Base-by-base conservation (phyloP, 2,888 invertebrate species). In the Icerya purchasi region DNA sequence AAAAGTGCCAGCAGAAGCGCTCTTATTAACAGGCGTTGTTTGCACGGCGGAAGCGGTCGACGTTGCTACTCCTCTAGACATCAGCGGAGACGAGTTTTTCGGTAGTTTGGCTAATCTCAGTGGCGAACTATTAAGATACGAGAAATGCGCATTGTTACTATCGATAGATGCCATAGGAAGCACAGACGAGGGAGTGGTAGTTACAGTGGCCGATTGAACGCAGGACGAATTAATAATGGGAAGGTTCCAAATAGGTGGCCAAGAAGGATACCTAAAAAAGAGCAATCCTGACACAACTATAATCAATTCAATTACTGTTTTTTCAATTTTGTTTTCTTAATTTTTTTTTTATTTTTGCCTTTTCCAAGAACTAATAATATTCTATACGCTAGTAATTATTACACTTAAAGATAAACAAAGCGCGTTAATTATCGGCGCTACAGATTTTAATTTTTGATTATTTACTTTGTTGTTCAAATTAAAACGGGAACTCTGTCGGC, bases 251-350 rank as follows among this genome's bases (percentile, higher is more conserved):
- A 54, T 49, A 22, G 54, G 75, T 68, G 78, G 77, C 76, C 77
- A 78, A 68, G 76, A 77, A 67, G 77, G 76, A 68, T 75, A 76
- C 78, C 58, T 54, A 56, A 18, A 52, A 54, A 25, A 54, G 22
- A 57, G 21, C 49, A 56, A 58, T 23, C 21, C 36, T 36, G 5
- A 14, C 36, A 14, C 36, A 36, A 36, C 36, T 36, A 36, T 36
- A 36, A 36, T n/a, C n/a, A n/a, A n/a, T n/a, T n/a, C n/a, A n/a
- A n/a, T n/a, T n/a, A n/a, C n/a, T n/a, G n/a, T n/a, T n/a, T n/a
- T n/a, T n/a, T n/a, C n/a, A n/a, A n/a, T n/a, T n/a, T n/a, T n/a
- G n/a, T n/a, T n/a, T n/a, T n/a, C n/a, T n/a, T n/a, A n/a, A n/a
- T n/a, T n/a, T n/a, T n/a, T n/a, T n/a, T n/a, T n/a, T n/a, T n/a